Base-by-base conservation (phyloP, 2,113 vertebrate genomes). In the Cephalopterus ornatus region DNA sequence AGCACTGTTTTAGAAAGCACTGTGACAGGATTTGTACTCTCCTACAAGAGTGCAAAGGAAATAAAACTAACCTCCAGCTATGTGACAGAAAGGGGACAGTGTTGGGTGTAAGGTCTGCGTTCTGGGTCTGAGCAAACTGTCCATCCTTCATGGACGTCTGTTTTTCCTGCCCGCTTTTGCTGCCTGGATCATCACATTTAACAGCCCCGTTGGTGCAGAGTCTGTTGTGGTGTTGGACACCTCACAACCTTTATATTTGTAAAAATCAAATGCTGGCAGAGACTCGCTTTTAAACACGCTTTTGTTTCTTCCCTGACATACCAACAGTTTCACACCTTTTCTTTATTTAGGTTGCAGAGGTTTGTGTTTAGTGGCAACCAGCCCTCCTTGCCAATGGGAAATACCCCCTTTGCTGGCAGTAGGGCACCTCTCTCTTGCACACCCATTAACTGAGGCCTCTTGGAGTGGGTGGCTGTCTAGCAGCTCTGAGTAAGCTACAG, bases 381-480 rank as follows among this genome's bases (percentile, higher is more conserved):
- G 39, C 32, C 41, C 44, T 32, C 49, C 75, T 68, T 66, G 78
- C 53, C 77, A 62, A 5, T 16, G 74, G 56, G 81, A 82, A 94
- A 52, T 14, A 32, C 72, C 55, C 65, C 9, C 15, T 88, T 61
- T 62, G 32, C 32, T 82, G 89, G 70, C 87, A 66, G 50, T 7
- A 78, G 49, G 68, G n/a, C 84, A 62, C 33, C 50, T 53, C 53
- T 77, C 41, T 58, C 14, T 44, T 66, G 66, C 78, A 82, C 21
- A 5, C 12, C 72, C 81, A 14, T 37, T 15, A 44, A 85, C 11
- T 14, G 55, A 73, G 66, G 68, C 20, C 63, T 94, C 82, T 21
- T 44, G 56, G 65, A 89, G 85, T 79, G 93, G 84, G 87, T 56
- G 94, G 94, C 76, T 95, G 77, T 75, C 56, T 77, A 26, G 22